These are phyloP conservation scores for Centropus unirufus DNA, from an alignment of 2,113 vertebrate species.

Conservation along the genomic window DNA sequence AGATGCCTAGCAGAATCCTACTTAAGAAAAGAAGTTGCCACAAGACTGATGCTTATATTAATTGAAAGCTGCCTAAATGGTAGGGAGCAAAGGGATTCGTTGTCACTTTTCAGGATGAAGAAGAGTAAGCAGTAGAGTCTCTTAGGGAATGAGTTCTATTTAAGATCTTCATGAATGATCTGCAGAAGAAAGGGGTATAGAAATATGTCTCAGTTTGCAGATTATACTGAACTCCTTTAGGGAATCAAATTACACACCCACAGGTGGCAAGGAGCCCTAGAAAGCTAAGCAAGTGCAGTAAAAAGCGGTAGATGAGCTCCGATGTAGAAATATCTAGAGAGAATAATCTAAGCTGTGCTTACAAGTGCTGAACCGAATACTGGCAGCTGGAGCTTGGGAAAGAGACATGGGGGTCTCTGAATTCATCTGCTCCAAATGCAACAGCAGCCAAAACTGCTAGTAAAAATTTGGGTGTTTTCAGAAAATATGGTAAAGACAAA, in stretches of 20 bases:
- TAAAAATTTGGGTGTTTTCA: background rate
- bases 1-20: background rate
- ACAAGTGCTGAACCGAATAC: background rate
- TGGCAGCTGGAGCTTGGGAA: background rate
- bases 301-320: background rate
- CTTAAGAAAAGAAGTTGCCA: background rate
- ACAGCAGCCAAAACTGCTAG: background rate
- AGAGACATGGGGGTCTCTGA: background rate
- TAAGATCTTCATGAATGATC: background rate
- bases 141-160: background rate
- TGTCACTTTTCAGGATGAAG: background rate
- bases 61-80: background rate
- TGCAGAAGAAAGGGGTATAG: background rate
- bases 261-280: background rate
- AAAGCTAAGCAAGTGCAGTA: fast-evolving
- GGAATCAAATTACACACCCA: background rate
- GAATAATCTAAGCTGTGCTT: background rate
- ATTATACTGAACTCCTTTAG: background rate
- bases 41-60: background rate
- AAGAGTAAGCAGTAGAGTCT: background rate
- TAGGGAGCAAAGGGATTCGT: background rate
- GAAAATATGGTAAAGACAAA: background rate
- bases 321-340: background rate
- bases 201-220: background rate
- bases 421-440: background rate